Evolutionary conservation across 2,888 invertebrate genomes (phyloP), one percentile per base, ranked within the genome.

Genomic region (Scaptomyza reducta): DNA sequence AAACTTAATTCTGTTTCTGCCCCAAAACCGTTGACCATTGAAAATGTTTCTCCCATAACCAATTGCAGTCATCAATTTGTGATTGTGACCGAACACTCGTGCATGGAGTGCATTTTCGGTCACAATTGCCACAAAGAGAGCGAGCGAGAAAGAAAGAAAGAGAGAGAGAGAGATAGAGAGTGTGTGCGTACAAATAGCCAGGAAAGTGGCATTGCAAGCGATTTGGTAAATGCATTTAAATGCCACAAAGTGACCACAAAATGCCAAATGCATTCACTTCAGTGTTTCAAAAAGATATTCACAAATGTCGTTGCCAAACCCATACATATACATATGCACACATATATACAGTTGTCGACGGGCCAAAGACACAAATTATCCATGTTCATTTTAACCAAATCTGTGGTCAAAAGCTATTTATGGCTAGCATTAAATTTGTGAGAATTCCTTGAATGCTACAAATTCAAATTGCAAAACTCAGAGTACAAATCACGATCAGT

Each of bases 211-310:
- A 61, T 29, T 40, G 63, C 74, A 58, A 60, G 50, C 82, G 71
- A 67, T 78, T 70, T 73, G 63, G 70, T 64, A 69, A 83, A 73
- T 77, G 64, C 77, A 74, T 67, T 83, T 57, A 58, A 18, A 45
- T 62, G 66, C 77, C 84, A 64, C 77, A 79, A 80, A 80, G 70
- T 80, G 84, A 74, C 84, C 78, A 50, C 78, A 77, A 77, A 75
- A 79, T 77, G 66, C 70, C 70, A 77, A 77, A 81, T 75, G 75
- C 79, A 78, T 75, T 59, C 53, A 67, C 67, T 61, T 29, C 31
- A 22, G 22, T 45, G 22, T 22, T 33, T 14, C 44, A 16, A 31
- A 47, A 46, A 46, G 46, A 45, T 49, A 45, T 42, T 44, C 56
- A 25, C 49, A 61, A 62, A 62, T 61, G 33, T 9, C 16, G 18